Evolutionary conservation across 1,140 invertebrate species (phyloP), one percentile per base, ranked within the genome.

Genomic region (Nylanderia fulva): DNA sequence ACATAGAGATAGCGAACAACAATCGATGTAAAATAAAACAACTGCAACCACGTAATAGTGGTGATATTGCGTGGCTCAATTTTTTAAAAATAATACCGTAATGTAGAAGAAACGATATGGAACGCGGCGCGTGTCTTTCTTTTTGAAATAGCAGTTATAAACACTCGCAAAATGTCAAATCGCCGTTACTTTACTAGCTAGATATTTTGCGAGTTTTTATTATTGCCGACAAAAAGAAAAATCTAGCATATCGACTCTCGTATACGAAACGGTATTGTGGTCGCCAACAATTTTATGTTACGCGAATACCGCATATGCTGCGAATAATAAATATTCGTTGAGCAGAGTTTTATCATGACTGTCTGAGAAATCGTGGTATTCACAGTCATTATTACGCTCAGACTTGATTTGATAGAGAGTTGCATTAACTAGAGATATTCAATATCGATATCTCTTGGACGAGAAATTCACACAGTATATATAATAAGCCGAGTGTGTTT

Each of bases 1-100:
- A 68, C 27, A 27, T 82, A 72, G 64, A 82, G n/a, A 33, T 82
- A 80, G 64, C 24, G 48, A 54, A 80, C 36, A 68, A n/a, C 63
- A 52, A 71, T 56, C 66, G 29, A 21, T 58, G 36, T 82, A 24
- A 79, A 18, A 68, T 79, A 79, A 33, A 66, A 52, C 64, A 64
- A 77, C 15, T 66, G 29, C 9, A 66, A n/a, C n/a, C 66, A 24
- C 9, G 36, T 69, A 72, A 82, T 39, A 52, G n/a, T 54, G 21
- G 4, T 33, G 52, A 82, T 52, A 42, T 60, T 15, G 66, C 27
- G 56, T 11, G 18, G 21, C 2, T 11, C 1, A 42, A 39, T 18
- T 42, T 39, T 52, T 21, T 68, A n/a, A 27, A 66, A 27, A 66
- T 13, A 66, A 66, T 36, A 52, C 6, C 24, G n/a, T 21, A 3